phyloP scores from a whole-genome alignment of 2,888 invertebrate species.

The Athalia circularis region DNA sequence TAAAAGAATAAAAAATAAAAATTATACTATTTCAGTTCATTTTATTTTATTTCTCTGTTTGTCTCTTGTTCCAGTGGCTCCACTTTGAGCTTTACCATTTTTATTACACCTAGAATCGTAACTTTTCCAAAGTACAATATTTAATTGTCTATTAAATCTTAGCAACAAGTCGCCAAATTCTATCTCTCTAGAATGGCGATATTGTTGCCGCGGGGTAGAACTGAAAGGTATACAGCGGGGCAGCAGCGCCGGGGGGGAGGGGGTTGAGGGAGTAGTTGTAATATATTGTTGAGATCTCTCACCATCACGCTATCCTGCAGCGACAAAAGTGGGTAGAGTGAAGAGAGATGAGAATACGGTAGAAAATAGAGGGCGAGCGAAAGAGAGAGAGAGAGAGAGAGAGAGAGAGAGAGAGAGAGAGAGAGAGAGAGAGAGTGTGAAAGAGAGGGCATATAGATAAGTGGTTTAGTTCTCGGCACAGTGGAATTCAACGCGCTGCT shows the following conservation, averaged over 20 bases:
- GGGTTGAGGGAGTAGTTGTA: no score
- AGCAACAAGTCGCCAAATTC: conserved; percentile 37
- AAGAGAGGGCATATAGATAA: conserved; percentile 21
- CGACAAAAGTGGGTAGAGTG: conserved; percentile 13
- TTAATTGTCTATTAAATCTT: no score
- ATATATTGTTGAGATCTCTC: conserved; percentile 28
- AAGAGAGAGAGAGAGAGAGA: background rate
- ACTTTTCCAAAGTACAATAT: background rate
- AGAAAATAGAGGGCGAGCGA: conserved; percentile 4
- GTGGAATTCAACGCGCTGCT: conserved; percentile 35
- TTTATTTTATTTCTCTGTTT: background rate
- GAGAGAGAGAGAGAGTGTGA: background rate
- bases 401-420: conserved; percentile 16
- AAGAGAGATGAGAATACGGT: background rate
- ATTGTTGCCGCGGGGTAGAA: no score
- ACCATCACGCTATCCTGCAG: conserved; percentile 16
- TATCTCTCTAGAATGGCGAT: no score
- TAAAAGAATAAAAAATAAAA: no score
- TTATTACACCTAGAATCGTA: conserved; percentile 5
- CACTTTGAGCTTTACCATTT: background rate
- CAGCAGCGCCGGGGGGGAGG: no score
- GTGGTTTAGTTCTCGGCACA: conserved; percentile 35
- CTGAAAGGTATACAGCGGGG: no score
- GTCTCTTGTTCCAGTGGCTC: background rate
- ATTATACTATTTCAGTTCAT: background rate